Evolutionary conservation across 2,888 invertebrate genomes (phyloP), one percentile per base, ranked within the genome.

Genomic region (Diploptera punctata): DNA sequence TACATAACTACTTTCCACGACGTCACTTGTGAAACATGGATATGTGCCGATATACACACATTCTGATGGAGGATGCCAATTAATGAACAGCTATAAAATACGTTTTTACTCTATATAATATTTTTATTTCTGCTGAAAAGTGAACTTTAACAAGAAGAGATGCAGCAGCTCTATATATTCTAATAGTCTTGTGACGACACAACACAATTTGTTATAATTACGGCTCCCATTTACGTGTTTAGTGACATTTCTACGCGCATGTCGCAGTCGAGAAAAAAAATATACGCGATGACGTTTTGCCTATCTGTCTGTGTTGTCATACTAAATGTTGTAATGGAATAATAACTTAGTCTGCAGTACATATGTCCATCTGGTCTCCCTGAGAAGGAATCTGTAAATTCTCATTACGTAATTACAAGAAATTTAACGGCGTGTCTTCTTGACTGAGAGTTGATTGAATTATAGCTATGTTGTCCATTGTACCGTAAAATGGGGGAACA

Each of bases 201-300:
- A 26, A 16, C 26, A 26, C 65, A 47, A 47, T 65, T 65, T 65
- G 65, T 65, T 65, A 65, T 65, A 65, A 65, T 65, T 65, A 65
- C 26, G n/a, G 18, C 21, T 57, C 31, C 57, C 57, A 57, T 57
- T 57, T 31, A 57, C 57, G 57, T 31, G 29, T 57, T 29, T 31
- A n/a, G 57, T n/a, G 57, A 29, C 44, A 19, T 65, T 47, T 47
- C 65, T 24, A 16, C 26, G 16, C 54, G 29, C 57, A 29, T 21
- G 18, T 10, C 57, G 26, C n/a, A 10, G 33, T 33, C 7, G 33
- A 33, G 33, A 57, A 29, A 54, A 57, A 57, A n/a, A 19, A 52
- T 24, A 29, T 18, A 5, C 31, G 16, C 26, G 31, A 29, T 57
- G 57, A 57, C 57, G 31, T 57, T 31, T 57, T 24, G 57, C 57